These are phyloP conservation scores for Charanyca ferruginea DNA, from an alignment of 2,888 invertebrate genomes.

Conservation along the genomic window DNA sequence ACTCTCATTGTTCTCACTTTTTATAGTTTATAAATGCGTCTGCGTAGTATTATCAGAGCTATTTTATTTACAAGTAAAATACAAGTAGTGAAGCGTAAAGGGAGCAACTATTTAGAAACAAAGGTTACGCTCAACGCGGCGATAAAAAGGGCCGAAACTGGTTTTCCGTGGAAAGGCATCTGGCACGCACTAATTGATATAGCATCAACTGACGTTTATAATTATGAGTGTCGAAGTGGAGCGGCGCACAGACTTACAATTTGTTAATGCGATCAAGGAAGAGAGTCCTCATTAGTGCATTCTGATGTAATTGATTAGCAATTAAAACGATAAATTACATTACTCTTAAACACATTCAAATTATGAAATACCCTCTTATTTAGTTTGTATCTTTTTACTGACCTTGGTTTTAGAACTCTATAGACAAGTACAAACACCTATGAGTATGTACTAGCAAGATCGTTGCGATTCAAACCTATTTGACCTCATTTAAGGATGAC, in stretches of 20 bases:
- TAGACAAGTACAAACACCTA: slow-evolving; percentile 13
- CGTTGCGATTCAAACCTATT: slow-evolving; percentile 67
- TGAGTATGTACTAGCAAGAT: slow-evolving; percentile 62
- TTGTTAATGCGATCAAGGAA: slow-evolving; percentile 55
- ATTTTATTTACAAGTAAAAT: slow-evolving; percentile 60
- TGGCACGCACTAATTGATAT: slow-evolving; percentile 89
- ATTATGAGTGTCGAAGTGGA: slow-evolving; percentile 71
- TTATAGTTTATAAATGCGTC: slow-evolving; percentile 58
- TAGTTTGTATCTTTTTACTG: slow-evolving; percentile 44
- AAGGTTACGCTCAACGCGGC: slow-evolving; percentile 75
- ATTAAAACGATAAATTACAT: slow-evolving; percentile 10
- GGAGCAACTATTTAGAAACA: slow-evolving; percentile 75
- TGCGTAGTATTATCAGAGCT: slow-evolving; percentile 42
- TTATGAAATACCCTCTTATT: not conserved
- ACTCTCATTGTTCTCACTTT: slow-evolving; percentile 66
- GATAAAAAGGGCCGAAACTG: slow-evolving; percentile 85
- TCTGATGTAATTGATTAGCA: slow-evolving; percentile 39
- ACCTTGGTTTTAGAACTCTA: slow-evolving; percentile 51
- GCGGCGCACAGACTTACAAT: slow-evolving; percentile 57
- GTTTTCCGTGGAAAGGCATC: slow-evolving; percentile 86
- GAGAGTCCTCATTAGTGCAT: slow-evolving; percentile 42
- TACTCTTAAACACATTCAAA: slow-evolving; percentile 4
- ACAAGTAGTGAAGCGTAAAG: slow-evolving; percentile 59
- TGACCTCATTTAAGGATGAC: slow-evolving; percentile 73
- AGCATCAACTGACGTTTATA: slow-evolving; percentile 82